A percentile compares a stretch with the other conserved stretches of the same genome.
Conservation (phyloP, 2,888 invertebrate genomes). For the Phrixothrix hirtus region DNA sequence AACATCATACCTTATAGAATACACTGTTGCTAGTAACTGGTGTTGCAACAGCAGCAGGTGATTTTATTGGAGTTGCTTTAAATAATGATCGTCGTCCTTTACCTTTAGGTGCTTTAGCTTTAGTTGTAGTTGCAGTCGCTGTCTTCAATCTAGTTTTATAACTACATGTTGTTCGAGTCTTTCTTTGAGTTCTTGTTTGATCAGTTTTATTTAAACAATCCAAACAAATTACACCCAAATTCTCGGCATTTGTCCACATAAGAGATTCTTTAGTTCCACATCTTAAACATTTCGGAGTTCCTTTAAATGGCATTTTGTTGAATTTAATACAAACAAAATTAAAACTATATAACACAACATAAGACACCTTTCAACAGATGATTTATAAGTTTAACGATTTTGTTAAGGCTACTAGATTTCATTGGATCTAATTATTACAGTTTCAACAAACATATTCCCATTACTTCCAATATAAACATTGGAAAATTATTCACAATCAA, state of each 20-base stretch:
- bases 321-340: neutral
- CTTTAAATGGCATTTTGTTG: conserved; percentile 54
- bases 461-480: neutral
- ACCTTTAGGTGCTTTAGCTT: conserved; percentile 62
- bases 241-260: conserved; percentile 75
- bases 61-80: conserved; percentile 78
- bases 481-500: neutral
- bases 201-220: conserved; percentile 68
- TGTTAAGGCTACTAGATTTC: no score
- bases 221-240: conserved; percentile 74
- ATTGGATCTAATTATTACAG: no score
- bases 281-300: conserved; percentile 68
- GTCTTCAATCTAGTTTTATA: conserved; percentile 57
- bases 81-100: conserved; percentile 77
- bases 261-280: conserved; percentile 71
- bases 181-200: conserved; percentile 61
- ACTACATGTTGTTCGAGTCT: conserved; percentile 61
- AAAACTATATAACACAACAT: no score
- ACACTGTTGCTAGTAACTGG: conserved; percentile 79
- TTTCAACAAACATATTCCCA: neutral
- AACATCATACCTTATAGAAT: conserved; percentile 66
- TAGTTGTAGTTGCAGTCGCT: conserved; percentile 54
- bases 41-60: conserved; percentile 79
- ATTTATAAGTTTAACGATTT: neutral
- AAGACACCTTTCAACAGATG: no score